phyloP scores from a whole-genome alignment of 1,140 invertebrate genomes.

The Venustaconcha ellipsiformis region DNA sequence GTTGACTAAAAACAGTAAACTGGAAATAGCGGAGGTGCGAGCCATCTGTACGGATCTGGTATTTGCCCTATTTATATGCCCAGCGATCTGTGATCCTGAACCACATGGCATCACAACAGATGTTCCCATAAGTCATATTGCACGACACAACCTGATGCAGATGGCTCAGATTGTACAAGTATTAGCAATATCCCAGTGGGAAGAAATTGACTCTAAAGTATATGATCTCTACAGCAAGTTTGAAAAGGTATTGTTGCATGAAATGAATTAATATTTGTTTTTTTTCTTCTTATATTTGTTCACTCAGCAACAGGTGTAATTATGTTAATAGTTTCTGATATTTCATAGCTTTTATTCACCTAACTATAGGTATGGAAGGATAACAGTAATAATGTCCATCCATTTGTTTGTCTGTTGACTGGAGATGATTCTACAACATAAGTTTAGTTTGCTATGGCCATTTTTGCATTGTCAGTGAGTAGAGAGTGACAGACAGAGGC shows the following conservation, averaged over 20 bases:
- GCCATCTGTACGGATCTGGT: constrained; percentile 90
- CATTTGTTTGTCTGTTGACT: no score
- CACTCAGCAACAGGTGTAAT: no score
- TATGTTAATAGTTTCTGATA: no score
- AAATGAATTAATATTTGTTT: no score
- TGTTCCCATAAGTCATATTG: constrained; percentile 90
- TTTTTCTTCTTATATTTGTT: no score
- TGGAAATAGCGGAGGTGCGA: constrained; percentile 72
- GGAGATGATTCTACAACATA: no score
- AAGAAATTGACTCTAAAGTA: constrained; percentile 80
- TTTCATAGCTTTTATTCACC: no score
- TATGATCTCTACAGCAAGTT: constrained; percentile 82
- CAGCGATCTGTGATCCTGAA: constrained; percentile 96
- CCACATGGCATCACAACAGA: constrained; percentile 92
- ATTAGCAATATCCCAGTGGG: constrained; percentile 86
- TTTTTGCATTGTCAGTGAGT: no score
- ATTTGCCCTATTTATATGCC: constrained; percentile 95
- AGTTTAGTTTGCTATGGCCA: no score
- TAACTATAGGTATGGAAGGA: no score
- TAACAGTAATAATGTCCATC: no score
- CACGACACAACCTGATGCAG: constrained; percentile 85
- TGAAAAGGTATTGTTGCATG: constrained; percentile 73
- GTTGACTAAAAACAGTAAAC: constrained; percentile 72
- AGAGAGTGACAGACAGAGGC: no score
- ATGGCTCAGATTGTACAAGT: constrained; percentile 89